Conservation (phyloP, 2,797 vertebrate genomes). For the Paramormyrops hopkinsi region DNA sequence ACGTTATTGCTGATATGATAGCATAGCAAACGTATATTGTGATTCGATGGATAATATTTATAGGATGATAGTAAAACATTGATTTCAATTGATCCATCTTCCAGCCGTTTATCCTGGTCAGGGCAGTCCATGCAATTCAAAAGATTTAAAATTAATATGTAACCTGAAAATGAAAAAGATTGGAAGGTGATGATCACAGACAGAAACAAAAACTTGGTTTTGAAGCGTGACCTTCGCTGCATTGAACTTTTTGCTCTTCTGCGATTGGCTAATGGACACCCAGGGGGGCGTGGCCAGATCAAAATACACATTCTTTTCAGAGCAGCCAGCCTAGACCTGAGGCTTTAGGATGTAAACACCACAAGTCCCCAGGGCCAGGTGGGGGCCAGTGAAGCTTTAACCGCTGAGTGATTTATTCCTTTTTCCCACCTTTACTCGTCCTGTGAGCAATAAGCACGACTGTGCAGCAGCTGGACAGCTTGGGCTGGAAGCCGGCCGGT, state of each 20-base stretch:
- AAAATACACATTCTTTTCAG: neutral
- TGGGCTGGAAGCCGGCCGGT: neutral
- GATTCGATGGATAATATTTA: neutral
- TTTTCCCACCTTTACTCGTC: neutral
- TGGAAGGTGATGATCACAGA: no score
- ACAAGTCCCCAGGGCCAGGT: neutral
- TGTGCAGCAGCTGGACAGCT: neutral
- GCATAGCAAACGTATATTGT: neutral
- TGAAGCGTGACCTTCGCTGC: neutral
- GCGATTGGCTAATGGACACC: neutral
- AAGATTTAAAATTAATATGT: neutral
- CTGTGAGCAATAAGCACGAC: neutral
- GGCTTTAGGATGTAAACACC: neutral
- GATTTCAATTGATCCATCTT: neutral
- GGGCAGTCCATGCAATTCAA: neutral
- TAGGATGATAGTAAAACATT: neutral
- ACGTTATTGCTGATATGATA: neutral
- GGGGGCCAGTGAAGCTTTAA: neutral
- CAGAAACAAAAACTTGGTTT: neutral
- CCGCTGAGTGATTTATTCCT: neutral
- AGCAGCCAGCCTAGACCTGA: neutral
- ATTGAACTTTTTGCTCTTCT: neutral
- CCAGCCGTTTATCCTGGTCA: neutral
- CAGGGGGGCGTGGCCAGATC: neutral
- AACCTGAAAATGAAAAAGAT: neutral